phyloP scores from a whole-genome alignment of 1,140 invertebrate genomes.

The Pristionchus pacificus region DNA sequence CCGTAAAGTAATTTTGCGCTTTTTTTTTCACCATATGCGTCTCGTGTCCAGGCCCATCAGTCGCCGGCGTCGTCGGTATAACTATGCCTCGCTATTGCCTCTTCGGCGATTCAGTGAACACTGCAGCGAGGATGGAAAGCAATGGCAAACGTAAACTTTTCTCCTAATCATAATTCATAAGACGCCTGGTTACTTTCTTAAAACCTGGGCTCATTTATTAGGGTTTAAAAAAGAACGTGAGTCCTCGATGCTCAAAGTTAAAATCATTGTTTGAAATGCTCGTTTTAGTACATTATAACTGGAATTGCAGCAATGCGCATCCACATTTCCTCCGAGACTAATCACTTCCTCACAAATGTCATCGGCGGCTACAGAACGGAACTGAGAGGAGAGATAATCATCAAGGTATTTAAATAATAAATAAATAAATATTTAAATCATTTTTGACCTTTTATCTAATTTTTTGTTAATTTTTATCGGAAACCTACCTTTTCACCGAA shows the following conservation, averaged over 20 bases:
- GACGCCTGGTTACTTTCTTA: no score
- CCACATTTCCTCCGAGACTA: slow-evolving; percentile 41
- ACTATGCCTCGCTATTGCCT: slow-evolving; percentile 70
- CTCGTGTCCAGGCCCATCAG: slow-evolving; percentile 57
- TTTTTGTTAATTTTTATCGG: no score
- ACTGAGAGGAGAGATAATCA: slow-evolving; percentile 37
- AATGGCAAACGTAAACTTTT: slow-evolving; percentile 54
- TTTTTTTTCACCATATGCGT: no score
- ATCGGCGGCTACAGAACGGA: slow-evolving; percentile 40
- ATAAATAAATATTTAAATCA: slow-evolving; percentile 79
- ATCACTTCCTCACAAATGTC: slow-evolving; percentile 30
- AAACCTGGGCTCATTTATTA: no score
- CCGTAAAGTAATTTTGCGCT: no score
- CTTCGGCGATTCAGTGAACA: slow-evolving; percentile 89
- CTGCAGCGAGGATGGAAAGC: slow-evolving; percentile 80
- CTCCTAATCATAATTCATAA: no score
- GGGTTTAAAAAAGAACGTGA: no score
- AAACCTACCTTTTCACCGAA: no score
- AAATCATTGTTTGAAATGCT: neutral
- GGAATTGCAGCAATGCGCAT: slow-evolving; percentile 40
- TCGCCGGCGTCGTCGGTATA: slow-evolving; percentile 76
- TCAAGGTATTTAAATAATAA: slow-evolving; percentile 63
- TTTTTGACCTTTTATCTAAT: no score
- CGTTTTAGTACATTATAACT: no score
- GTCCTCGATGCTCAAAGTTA: neutral